Evolutionary conservation across 1,140 invertebrate genomes (phyloP), one percentile per base, ranked within the genome.

Genomic region (Idris sp.): DNA sequence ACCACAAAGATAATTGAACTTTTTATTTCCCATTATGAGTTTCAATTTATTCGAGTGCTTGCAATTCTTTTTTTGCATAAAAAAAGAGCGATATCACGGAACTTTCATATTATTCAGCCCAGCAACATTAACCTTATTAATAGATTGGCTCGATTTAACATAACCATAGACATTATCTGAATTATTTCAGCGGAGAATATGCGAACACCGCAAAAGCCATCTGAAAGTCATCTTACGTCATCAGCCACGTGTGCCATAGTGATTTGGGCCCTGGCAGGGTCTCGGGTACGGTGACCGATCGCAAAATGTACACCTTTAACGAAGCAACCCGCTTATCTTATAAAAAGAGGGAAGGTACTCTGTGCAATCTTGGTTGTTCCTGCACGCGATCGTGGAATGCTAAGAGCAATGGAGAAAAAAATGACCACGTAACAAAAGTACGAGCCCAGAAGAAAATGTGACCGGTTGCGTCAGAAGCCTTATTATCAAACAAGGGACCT

Each of bases 361-460:
- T 11, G 68, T 51, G 46, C 69, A 74, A 74, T 67, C 61, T 61
- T 56, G 54, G 48, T 28, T 54, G 31, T 61, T 61, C 10, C 31
- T 74, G 61, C 71, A 74, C 64, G 64, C 64, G 36, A 74, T 74
- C 62, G 4, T 38, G 58, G 64, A 74, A 74, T 69, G 72, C 58
- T 48, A 18, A 56, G 26, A 49, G 30, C n/a, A 43, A 11, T 9
- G 35, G 19, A 15, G 13, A 26, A 44, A 58, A 59, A 65, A 73
- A 73, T 51, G 41, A 44, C 18, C 22, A n/a, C n/a, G n/a, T 15
- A 16, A 58, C 49, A 64, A 68, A 74, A 64, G 58, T 11, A 46
- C 19, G 30, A 64, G 35, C 11, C 10, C n/a, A n/a, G n/a, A 13
- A 67, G 43, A 68, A 64, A 59, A 56, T 68, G 72, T 74, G 64